Conservation (phyloP, 2,113 vertebrate species). For the Microcebus jonahi region DNA sequence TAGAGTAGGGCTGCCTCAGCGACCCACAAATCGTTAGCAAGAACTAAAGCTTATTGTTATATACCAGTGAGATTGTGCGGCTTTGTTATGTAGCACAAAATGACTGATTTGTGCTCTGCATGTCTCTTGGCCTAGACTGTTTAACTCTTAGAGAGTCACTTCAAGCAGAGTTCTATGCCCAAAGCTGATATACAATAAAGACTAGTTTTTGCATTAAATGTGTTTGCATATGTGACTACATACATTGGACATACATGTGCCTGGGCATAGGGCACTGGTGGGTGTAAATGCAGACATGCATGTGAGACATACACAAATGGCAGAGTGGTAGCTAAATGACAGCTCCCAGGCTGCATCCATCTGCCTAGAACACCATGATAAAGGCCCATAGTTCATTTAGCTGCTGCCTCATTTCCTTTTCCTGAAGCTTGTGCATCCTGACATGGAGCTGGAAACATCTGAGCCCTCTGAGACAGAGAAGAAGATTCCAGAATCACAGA, state of each 20-base stretch:
- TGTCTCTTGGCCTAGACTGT: background rate
- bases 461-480: background rate
- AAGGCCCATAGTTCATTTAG: background rate
- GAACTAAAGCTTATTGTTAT: background rate
- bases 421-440: background rate
- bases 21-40: background rate
- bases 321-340: background rate
- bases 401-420: background rate
- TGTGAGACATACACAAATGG: background rate
- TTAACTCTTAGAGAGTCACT: background rate
- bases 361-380: rapidly evolving
- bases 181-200: background rate
- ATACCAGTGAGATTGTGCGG: background rate
- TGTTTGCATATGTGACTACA: background rate
- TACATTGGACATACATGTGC: background rate
- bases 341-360: too few species aligned
- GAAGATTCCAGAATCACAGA: constrained; percentile 10
- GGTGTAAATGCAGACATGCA: rapidly evolving
- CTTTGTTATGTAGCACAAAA: background rate
- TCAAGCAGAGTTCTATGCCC: background rate
- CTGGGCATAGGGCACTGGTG: too few species aligned
- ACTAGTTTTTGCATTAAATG: background rate
- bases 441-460: background rate
- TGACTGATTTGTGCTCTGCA: background rate
- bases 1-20: background rate